Evolutionary conservation across 2,113 vertebrate genomes (phyloP), one percentile per base, ranked within the genome.

Genomic region (Rhinogobius similis): DNA sequence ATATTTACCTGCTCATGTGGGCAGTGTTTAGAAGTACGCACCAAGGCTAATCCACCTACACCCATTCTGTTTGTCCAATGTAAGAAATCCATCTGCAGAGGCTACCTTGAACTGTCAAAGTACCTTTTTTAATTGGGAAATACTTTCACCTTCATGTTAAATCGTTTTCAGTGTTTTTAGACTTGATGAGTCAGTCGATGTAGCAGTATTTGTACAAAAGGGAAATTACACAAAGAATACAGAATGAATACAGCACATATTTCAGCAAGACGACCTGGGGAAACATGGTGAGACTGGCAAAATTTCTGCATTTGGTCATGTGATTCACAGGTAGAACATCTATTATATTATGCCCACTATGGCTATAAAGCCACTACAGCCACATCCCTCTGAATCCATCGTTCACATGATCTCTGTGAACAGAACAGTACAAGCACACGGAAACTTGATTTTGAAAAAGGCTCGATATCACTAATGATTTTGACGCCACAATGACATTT

Each of bases 1-100:
- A 61, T 61, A 36, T 61, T 61, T 61, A 61, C 58, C 58, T 36
- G 29, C 58, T 61, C 58, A 61, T 38, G 58, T 61, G 58, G 58
- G 58, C 58, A 38, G 58, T 11, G 29, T 61, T 61, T 61, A n/a
- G 29, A 61, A 29, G 58, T 27, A 5, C 3, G 27, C 58, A 61
- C 58, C 29, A 36, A 61, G 55, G 55, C 55, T 58, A 61, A 32
- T 61, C 58, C 58, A 61, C 58, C 58, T 36, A 61, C 58, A 36
- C 27, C 27, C 2, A 20, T 11, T 61, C 58, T 61, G 58, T 61
- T 61, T 61, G 29, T 61, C 58, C 58, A 21, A 50, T 21, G 24
- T 18, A 58, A 38, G 27, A 61, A 32, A 38, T 36, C 10, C 27
- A n/a, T 32, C 58, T 36, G 29, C 29, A 36, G 29, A 26, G 4